Conservation (phyloP, 2,113 vertebrate genomes). For the Globicephala melas region DNA sequence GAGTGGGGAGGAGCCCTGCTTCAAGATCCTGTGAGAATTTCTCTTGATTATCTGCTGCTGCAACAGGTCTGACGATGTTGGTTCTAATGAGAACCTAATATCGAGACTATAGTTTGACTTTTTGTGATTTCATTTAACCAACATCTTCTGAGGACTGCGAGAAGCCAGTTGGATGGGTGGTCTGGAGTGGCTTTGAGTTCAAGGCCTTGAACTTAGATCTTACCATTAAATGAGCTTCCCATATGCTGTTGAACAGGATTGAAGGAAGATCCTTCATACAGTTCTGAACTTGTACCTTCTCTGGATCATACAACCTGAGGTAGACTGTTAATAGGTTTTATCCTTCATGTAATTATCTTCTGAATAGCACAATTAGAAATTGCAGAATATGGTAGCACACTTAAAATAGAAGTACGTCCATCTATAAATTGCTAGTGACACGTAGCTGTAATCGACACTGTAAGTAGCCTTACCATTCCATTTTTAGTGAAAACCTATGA, state of each 20-base stretch:
- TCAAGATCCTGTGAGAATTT: background rate
- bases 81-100: background rate
- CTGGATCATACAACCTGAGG: background rate
- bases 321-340: background rate
- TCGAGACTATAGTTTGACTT: background rate
- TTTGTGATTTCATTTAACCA: background rate
- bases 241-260: background rate
- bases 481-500: constrained; percentile 15
- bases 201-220: background rate
- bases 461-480: background rate
- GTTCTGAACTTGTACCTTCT: background rate
- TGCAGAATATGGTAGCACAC: background rate
- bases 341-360: background rate
- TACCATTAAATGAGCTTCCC: background rate
- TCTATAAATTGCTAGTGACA: constrained; percentile 33
- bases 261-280: background rate
- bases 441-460: background rate
- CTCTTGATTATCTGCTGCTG: background rate
- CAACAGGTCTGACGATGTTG: background rate
- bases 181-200: background rate
- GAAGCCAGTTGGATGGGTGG: background rate
- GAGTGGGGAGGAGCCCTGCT: background rate
- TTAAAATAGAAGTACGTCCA: constrained; percentile 25
- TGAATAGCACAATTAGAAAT: constrained; percentile 44
- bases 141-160: background rate